These are phyloP conservation scores for Ctenosaura bakeri DNA, from an alignment of 2,797 vertebrate genomes.

Conservation along the genomic window DNA sequence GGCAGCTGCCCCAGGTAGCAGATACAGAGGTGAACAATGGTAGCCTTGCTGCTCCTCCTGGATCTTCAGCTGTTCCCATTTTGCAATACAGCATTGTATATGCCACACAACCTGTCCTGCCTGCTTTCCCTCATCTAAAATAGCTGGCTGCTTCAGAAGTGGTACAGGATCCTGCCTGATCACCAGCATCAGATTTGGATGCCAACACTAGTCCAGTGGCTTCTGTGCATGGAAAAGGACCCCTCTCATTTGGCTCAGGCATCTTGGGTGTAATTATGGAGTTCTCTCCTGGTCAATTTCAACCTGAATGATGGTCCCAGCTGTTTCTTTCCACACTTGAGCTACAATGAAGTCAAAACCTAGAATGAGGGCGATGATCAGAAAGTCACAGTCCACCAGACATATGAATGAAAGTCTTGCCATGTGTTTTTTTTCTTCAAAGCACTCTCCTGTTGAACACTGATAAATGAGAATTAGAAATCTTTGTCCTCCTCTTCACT, in stretches of 20 bases:
- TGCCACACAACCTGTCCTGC: too few relatives aligned
- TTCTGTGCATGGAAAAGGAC: not conserved
- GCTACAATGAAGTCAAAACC: not conserved
- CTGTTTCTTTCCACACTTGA: not conserved
- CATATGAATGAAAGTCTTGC: not conserved
- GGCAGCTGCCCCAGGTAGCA: not conserved
- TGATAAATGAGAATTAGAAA: constrained; percentile 21
- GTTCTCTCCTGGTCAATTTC: not conserved
- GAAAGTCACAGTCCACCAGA: not conserved
- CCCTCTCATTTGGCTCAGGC: not conserved
- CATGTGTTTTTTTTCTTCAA: not conserved
- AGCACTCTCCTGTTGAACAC: constrained; percentile 27
- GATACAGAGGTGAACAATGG: not conserved
- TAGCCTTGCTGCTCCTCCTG: not conserved
- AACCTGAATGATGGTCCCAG: not conserved
- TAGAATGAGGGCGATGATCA: not conserved
- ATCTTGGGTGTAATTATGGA: not conserved
- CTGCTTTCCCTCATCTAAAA: too few relatives aligned
- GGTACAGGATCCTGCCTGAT: not conserved
- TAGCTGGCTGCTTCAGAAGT: not conserved
- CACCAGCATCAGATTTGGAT: not conserved
- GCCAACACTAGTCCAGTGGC: not conserved
- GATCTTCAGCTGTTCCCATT: not conserved
- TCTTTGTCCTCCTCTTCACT: not conserved
- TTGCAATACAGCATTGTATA: not conserved